phyloP scores from a whole-genome alignment of 2,888 invertebrate species.

The Conchocele bisecta region DNA sequence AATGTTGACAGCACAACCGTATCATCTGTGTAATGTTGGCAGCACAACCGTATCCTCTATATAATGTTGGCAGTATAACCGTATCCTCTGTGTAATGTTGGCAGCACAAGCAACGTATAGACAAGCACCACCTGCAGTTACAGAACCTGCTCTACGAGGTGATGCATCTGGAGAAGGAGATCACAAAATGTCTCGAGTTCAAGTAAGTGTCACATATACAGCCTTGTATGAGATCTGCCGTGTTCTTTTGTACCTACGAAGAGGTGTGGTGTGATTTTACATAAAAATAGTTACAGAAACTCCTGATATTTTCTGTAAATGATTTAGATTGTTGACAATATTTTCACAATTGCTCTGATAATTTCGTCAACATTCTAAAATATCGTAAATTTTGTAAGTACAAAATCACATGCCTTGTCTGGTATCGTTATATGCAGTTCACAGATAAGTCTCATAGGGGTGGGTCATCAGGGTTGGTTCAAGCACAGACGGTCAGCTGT shows the following conservation, averaged over 20 bases:
- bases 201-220: constrained; percentile 85
- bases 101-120: constrained; percentile 92
- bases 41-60: not conserved
- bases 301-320: not conserved
- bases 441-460: no score
- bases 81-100: no score
- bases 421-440: no score
- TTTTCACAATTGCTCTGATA: no score
- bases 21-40: not conserved
- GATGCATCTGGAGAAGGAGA: constrained; percentile 96
- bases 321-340: no score
- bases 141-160: constrained; percentile 97
- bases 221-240: not conserved
- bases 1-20: not conserved
- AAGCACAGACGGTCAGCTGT: no score
- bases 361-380: no score
- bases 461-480: no score
- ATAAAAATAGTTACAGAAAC: not conserved
- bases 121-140: constrained; percentile 93
- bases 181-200: constrained; percentile 96
- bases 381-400: no score
- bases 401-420: no score
- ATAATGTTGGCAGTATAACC: no score
- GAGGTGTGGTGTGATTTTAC: no score
- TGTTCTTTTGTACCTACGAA: not conserved